Percentiles rank a stretch among this genome's conserved stretches.
These are phyloP conservation scores for Xenotilapia longispinis DNA, from an alignment of 2,113 vertebrate species.

Conservation along the genomic window DNA sequence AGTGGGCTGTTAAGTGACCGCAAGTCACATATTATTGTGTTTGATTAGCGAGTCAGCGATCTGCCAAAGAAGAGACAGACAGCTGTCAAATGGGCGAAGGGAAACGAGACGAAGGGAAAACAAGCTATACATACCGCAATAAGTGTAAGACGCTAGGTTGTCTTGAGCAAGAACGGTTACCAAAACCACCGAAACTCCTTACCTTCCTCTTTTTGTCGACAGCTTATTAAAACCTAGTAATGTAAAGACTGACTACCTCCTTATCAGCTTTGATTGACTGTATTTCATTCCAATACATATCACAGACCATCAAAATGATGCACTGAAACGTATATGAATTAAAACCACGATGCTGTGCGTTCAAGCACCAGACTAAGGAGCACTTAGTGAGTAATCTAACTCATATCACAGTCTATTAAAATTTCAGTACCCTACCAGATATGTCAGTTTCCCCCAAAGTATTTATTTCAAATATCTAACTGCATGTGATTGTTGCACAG, in stretches of 20 bases:
- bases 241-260: neutral
- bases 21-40: neutral
- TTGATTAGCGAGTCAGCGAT: neutral
- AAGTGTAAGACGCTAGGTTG: neutral
- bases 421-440: neutral
- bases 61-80: neutral
- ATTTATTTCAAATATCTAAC: neutral
- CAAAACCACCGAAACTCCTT: neutral
- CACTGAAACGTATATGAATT: neutral
- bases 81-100: neutral
- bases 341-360: neutral
- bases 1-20: neutral
- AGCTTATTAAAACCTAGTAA: neutral
- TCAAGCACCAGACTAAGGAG: neutral
- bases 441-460: neutral
- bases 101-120: neutral
- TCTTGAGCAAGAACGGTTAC: neutral
- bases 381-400: neutral
- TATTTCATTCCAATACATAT: neutral
- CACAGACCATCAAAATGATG: neutral
- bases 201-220: neutral
- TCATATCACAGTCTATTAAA: neutral
- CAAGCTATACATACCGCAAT: neutral
- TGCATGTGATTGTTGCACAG: neutral
- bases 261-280: neutral